These are phyloP conservation scores for Megalops cyprinoides DNA, from an alignment of 2,797 vertebrate species.

Conservation along the genomic window DNA sequence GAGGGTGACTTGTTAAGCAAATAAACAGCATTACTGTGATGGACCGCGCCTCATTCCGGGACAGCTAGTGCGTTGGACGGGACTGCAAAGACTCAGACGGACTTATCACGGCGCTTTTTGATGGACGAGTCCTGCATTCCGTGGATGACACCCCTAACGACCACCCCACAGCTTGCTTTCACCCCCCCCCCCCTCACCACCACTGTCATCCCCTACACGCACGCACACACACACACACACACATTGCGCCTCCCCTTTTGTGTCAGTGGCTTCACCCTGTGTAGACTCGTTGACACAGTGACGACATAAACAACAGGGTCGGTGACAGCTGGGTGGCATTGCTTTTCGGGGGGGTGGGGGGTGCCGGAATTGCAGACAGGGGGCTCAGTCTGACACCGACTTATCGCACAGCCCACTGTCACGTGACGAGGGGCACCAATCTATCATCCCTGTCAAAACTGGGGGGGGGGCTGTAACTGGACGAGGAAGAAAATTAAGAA, in stretches of 20 bases:
- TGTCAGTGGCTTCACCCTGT: neutral
- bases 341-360: neutral
- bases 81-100: slow-evolving; percentile 6
- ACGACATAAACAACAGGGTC: neutral
- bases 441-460: neutral
- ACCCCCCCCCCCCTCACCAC: slow-evolving; percentile 26
- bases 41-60: no score
- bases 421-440: neutral
- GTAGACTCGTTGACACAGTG: neutral
- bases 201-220: slow-evolving; percentile 41
- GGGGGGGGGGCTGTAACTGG: neutral
- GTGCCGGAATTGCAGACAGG: no score
- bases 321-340: neutral
- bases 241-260: no score
- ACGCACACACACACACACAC: neutral
- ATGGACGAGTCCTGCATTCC: slow-evolving; percentile 35
- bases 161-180: slow-evolving; percentile 34
- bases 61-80: neutral
- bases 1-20: neutral
- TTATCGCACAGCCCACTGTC: neutral
- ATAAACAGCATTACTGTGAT: no score
- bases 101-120: slow-evolving; percentile 46
- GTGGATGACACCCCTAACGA: slow-evolving; percentile 33
- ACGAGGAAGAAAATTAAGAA: neutral
- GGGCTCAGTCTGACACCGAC: neutral